Evolutionary conservation across 2,797 vertebrate genomes (phyloP).

Genomic region (Danionella dracula): DNA sequence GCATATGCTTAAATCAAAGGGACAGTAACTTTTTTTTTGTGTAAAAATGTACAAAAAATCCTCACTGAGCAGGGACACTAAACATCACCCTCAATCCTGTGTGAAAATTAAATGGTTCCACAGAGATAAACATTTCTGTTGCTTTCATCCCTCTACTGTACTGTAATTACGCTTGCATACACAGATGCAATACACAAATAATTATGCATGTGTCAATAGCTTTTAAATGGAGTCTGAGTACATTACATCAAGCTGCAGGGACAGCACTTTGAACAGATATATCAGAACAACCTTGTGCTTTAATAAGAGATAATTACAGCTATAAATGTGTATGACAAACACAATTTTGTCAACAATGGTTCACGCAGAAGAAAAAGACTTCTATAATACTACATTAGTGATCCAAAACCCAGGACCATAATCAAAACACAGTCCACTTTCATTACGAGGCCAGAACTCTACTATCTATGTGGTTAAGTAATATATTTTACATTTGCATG

Average conservation of each 20-base stretch:
- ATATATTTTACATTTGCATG: too few species aligned
- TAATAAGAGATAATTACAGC: slow-evolving; percentile 12
- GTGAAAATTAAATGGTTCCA: slow-evolving; percentile 28
- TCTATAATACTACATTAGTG: neutral
- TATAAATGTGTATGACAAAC: neutral
- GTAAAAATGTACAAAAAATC: slow-evolving; percentile 9
- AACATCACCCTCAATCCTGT: slow-evolving; percentile 15
- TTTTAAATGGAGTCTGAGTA: slow-evolving; percentile 12
- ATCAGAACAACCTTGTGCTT: neutral
- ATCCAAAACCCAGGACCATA: neutral
- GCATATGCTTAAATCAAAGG: too few species aligned
- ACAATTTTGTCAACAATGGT: neutral
- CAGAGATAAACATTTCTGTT: neutral
- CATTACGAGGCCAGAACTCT: too few species aligned
- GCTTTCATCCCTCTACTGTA: neutral
- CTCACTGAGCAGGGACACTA: neutral
- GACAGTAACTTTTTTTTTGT: too few species aligned
- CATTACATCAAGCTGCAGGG: slow-evolving; percentile 5
- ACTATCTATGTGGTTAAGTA: too few species aligned
- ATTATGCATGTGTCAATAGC: slow-evolving; percentile 26
- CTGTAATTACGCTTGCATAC: slow-evolving; percentile 25
- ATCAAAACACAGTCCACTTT: too few species aligned
- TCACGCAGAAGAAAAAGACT: neutral
- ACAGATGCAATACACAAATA: slow-evolving; percentile 22
- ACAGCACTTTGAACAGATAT: neutral